Evolutionary conservation across 2,797 vertebrate genomes (phyloP), one percentile per base, ranked within the genome.

Genomic region (Neosilurus hyrtlii): DNA sequence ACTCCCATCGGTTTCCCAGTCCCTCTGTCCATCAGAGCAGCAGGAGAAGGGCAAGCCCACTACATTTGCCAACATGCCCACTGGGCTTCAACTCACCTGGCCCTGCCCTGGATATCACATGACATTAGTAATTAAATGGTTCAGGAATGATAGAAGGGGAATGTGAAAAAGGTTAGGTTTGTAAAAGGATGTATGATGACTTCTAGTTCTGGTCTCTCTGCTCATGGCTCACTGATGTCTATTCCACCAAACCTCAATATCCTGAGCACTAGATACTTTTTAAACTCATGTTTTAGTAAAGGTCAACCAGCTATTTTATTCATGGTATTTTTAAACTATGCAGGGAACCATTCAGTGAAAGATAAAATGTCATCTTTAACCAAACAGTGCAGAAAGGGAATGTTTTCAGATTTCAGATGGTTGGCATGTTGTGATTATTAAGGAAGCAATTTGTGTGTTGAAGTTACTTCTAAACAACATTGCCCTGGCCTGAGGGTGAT

Each of bases 1-100:
- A 83, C 86, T 89, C 90, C 89, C 79, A 57, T 89, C 83, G 89
- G 88, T 88, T 89, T 85, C 86, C 84, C 71, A 80, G 54, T 66
- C 68, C 78, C 83, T 57, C 71, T 24, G 79, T 57, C 49, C 84
- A 81, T 82, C 86, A 81, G 74, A 84, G 66, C 80, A 85, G 66
- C 81, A 72, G 65, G 49, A 74, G 74, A 86, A 87, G 79, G 83
- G 85, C 81, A 85, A 66, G 15, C 10, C 14, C 76, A 70, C 37
- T 72, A 80, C 61, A 79, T 74, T 76, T 80, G 15, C 66, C 75
- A 79, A 79, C 83, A 51, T 71, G 24, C 51, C 68, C 84, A 72
- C 2, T 74, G 76, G 51, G 82, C 63, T 18, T 30, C 68, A 54
- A 81, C 80, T 80, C 70, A 63, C 73, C 35, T 77, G 59, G 73